These are phyloP conservation scores for Coregonus ussuriensis DNA, from an alignment of 2,797 vertebrate genomes.

Conservation along the genomic window DNA sequence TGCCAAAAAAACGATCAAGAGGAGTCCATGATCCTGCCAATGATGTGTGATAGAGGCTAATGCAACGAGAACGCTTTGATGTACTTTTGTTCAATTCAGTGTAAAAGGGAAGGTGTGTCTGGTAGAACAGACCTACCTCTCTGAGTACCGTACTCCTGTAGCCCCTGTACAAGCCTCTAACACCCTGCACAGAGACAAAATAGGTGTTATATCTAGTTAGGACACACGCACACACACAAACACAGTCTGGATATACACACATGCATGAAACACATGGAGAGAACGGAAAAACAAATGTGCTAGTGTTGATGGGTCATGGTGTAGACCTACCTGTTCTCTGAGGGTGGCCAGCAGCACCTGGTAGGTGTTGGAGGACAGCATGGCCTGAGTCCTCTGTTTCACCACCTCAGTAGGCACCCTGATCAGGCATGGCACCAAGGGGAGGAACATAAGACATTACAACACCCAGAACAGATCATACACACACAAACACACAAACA, in stretches of 20 bases:
- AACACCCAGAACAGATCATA: background rate
- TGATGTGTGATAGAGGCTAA: background rate
- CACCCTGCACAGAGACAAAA: conserved; percentile 79
- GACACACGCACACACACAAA: background rate
- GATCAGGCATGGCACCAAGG: conserved; percentile 93
- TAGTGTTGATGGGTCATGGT: background rate
- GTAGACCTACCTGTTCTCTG: conserved; percentile 82
- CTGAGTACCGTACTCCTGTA: conserved; percentile 90
- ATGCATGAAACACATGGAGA: conserved; percentile 1
- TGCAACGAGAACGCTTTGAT: background rate
- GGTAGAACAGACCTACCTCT: conserved; percentile 80
- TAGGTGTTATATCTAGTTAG: background rate
- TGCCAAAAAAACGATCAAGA: background rate
- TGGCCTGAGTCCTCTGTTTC: conserved; percentile 93
- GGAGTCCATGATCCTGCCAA: background rate
- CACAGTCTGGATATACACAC: background rate
- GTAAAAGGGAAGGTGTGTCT: background rate
- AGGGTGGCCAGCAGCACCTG: conserved; percentile 83
- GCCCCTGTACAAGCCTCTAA: conserved; percentile 91
- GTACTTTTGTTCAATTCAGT: background rate
- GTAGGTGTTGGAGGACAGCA: conserved; percentile 81
- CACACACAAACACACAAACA: conserved; percentile 6
- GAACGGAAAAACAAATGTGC: background rate
- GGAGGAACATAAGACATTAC: conserved; percentile 4
- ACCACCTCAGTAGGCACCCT: conserved; percentile 94